Percentiles rank a stretch among this genome's conserved stretches.
Evolutionary conservation across 2,113 vertebrate genomes (phyloP).

Genomic region (Cryptomyrus ogoouensis): DNA sequence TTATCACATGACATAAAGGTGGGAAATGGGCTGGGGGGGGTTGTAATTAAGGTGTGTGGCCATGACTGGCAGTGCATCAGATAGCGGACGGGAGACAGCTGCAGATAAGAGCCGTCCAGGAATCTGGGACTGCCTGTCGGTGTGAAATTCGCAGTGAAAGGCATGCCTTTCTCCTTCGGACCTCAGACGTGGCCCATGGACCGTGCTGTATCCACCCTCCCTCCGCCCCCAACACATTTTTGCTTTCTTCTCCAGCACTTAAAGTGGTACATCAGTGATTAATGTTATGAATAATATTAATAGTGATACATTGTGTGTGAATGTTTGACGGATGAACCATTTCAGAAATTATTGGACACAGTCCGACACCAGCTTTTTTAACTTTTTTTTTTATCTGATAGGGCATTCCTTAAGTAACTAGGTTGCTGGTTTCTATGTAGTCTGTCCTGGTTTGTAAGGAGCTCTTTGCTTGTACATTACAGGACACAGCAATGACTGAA

Average conservation of each 20-base stretch:
- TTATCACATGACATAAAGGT: background rate
- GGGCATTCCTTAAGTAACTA: background rate
- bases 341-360: background rate
- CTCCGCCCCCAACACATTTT: background rate
- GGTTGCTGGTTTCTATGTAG: background rate
- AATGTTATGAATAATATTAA: background rate
- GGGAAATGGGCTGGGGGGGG: background rate
- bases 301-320: background rate
- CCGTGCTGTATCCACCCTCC: background rate
- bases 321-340: background rate
- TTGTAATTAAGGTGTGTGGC: background rate
- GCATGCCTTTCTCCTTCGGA: background rate
- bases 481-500: background rate
- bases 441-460: background rate
- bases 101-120: background rate
- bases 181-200: background rate
- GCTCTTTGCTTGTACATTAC: background rate
- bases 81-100: background rate
- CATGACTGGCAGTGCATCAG: background rate
- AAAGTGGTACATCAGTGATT: background rate
- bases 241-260: background rate
- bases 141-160: background rate
- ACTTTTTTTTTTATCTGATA: background rate
- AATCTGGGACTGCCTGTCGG: background rate
- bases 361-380: background rate